These are phyloP conservation scores for Epizoanthus fatuus DNA, from an alignment of 92 coral and sea anemone species.

Conservation along the genomic window DNA sequence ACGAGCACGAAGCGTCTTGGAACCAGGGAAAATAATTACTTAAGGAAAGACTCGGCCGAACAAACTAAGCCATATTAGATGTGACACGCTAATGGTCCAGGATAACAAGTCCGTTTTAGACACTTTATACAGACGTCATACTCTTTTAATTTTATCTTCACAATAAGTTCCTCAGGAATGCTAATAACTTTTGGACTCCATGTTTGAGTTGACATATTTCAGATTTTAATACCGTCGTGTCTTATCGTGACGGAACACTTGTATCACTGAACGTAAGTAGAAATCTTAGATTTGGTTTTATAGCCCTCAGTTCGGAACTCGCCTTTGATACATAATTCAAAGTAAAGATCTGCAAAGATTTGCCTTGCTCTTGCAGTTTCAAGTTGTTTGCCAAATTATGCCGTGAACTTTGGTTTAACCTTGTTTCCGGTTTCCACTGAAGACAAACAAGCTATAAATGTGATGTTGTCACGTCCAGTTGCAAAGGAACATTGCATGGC, in stretches of 20 bases:
- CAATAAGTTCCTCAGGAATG: conserved; percentile 3
- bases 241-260: background rate
- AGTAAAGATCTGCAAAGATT: background rate
- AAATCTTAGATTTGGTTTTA: background rate
- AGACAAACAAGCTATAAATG: background rate
- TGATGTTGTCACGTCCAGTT: background rate
- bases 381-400: conserved; percentile 23
- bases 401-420: conserved; percentile 5
- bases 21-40: background rate
- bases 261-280: background rate
- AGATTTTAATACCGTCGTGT: background rate
- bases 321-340: background rate
- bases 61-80: background rate
- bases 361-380: background rate
- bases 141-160: background rate
- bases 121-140: background rate
- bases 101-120: background rate
- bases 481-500: too few relatives aligned
- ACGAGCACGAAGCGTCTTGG: too few relatives aligned
- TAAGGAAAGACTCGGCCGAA: background rate
- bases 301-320: background rate
- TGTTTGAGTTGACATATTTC: conserved; percentile 1
- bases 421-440: background rate
- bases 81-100: background rate
- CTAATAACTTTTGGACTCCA: background rate